These are phyloP conservation scores for Cromileptes altivelis DNA, from an alignment of 2,113 vertebrate genomes.

Conservation along the genomic window DNA sequence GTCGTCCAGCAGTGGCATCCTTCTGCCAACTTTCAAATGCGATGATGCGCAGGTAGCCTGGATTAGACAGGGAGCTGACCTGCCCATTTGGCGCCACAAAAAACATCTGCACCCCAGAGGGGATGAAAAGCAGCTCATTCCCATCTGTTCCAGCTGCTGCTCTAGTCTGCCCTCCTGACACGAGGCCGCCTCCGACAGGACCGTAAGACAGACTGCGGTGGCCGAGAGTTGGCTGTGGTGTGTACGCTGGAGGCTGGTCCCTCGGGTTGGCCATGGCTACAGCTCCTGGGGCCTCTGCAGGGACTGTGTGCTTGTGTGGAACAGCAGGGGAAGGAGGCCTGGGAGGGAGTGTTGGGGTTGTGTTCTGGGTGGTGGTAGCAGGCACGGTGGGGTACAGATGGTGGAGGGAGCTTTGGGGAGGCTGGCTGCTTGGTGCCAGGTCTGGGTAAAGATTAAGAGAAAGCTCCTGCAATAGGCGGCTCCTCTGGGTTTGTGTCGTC, in stretches of 20 bases:
- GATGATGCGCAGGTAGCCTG: conserved; percentile 93
- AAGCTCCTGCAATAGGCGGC: conserved; percentile 38
- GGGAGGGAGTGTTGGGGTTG: conserved; percentile 45
- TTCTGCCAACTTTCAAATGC: conserved; percentile 81
- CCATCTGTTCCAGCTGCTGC: conserved; percentile 58
- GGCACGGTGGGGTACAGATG: conserved; percentile 87
- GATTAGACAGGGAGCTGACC: conserved; percentile 93
- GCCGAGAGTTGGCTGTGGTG: conserved; percentile 89
- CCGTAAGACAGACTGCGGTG: conserved; percentile 88
- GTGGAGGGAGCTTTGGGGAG: conserved; percentile 48
- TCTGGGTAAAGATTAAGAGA: conserved; percentile 60
- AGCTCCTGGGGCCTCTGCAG: conserved; percentile 49
- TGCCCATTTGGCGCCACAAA: conserved; percentile 92
- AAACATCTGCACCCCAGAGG: conserved; percentile 94
- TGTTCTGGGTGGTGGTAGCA: conserved; percentile 42
- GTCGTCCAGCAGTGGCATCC: conserved; percentile 71
- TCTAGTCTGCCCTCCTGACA: conserved; percentile 62
- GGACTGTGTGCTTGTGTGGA: conserved; percentile 34
- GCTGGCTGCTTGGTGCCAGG: conserved; percentile 42
- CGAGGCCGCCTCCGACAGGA: conserved; percentile 79
- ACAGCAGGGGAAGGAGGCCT: conserved; percentile 68
- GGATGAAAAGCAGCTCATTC: conserved; percentile 90
- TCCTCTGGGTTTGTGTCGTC: conserved; percentile 29
- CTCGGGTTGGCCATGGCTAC: conserved; percentile 59
- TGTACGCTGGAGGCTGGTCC: conserved; percentile 93